These are phyloP conservation scores for Crypturellus tataupa DNA, from an alignment of 2,797 vertebrate genomes.

Conservation along the genomic window DNA sequence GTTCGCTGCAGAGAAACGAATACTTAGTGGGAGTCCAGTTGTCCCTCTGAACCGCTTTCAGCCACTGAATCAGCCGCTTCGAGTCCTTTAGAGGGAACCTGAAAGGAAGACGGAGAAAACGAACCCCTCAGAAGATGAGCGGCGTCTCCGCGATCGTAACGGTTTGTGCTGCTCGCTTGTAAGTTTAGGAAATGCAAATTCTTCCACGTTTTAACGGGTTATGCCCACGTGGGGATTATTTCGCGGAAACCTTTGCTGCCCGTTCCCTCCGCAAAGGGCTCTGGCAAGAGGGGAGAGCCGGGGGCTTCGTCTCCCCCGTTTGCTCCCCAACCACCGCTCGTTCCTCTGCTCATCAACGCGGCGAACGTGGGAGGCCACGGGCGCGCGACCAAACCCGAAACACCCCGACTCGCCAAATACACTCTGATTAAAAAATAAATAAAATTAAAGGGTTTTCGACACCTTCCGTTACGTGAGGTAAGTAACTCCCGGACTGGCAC, in stretches of 20 bases:
- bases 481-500: too few species aligned
- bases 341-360: too few species aligned
- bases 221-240: accelerated
- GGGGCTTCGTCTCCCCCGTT: not conserved
- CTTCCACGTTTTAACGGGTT: not conserved
- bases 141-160: accelerated
- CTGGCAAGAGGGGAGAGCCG: not conserved
- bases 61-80: slow-evolving; percentile 83
- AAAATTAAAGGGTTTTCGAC: too few species aligned
- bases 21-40: slow-evolving; percentile 88
- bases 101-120: not conserved
- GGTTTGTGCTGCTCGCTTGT: too few species aligned
- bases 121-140: not conserved
- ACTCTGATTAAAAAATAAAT: too few species aligned
- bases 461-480: too few species aligned
- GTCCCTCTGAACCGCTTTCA: slow-evolving; percentile 84
- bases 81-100: slow-evolving; percentile 87
- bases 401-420: not conserved
- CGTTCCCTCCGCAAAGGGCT: accelerated
- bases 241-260: accelerated
- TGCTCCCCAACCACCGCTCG: not conserved
- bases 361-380: not conserved
- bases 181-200: not conserved
- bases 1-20: slow-evolving; percentile 86
- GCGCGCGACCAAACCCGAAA: accelerated